These are phyloP conservation scores for Aleiodes testaceus DNA, from an alignment of 2,888 invertebrate genomes.

Conservation along the genomic window DNA sequence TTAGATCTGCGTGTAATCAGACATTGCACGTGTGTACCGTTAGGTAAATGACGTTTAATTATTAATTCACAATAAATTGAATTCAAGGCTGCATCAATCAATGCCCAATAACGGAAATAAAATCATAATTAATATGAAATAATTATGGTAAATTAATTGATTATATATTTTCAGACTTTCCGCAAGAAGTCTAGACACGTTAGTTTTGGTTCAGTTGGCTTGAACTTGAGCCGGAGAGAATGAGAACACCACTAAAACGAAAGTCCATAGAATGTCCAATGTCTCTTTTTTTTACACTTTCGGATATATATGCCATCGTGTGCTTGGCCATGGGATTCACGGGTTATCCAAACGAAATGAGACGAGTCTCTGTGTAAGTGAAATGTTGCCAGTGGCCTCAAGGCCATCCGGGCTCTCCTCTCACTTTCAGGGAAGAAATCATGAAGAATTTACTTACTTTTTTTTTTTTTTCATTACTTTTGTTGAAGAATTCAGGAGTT, in stretches of 20 bases:
- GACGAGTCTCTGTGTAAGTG: constrained; percentile 56
- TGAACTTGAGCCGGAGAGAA: constrained; percentile 25
- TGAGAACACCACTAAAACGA: constrained; percentile 20
- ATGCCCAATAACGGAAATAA: neutral
- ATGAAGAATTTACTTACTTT: neutral
- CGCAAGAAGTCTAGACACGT: neutral
- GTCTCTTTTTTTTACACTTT: constrained; percentile 25
- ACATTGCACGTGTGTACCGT: constrained; percentile 35
- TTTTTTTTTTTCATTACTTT: neutral
- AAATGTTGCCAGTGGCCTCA: constrained; percentile 62
- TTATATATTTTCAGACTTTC: constrained; percentile 2
- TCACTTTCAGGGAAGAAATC: constrained; percentile 59
- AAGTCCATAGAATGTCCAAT: constrained; percentile 29
- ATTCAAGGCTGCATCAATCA: constrained; percentile 55
- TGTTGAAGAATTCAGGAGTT: no score
- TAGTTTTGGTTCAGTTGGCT: neutral
- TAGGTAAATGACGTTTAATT: constrained; percentile 51
- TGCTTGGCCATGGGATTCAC: constrained; percentile 41
- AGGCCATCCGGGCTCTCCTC: constrained; percentile 65
- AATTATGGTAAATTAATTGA: neutral
- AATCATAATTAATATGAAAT: neutral
- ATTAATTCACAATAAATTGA: constrained; percentile 24
- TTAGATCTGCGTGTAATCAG: constrained; percentile 18
- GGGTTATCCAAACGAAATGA: constrained; percentile 44
- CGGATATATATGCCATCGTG: constrained; percentile 23